Conservation (phyloP, 2,888 invertebrate species). For the Volucella zonaria region DNA sequence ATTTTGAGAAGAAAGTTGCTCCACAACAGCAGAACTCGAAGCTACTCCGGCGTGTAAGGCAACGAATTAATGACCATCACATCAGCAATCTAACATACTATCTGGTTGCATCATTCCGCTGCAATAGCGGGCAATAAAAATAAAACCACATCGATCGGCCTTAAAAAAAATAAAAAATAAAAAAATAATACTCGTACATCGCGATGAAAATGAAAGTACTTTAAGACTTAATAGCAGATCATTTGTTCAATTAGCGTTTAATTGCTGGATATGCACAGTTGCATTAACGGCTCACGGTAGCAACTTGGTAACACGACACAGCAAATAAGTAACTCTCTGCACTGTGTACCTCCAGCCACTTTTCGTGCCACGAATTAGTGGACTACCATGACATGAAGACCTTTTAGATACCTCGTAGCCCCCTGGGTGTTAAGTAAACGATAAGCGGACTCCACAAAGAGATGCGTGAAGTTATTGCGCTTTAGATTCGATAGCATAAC, state of each 20-base stretch:
- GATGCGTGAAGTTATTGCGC: constrained; percentile 33
- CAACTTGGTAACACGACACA: background rate
- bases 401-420: constrained; percentile 16
- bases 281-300: constrained; percentile 15
- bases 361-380: background rate
- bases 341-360: background rate
- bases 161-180: background rate
- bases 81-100: background rate
- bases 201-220: constrained; percentile 62
- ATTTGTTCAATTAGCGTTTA: constrained; percentile 67
- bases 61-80: constrained; percentile 31
- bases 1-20: constrained; percentile 46
- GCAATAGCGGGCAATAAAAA: background rate
- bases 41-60: constrained; percentile 27
- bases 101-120: constrained; percentile 33
- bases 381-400: background rate
- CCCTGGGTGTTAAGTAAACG: constrained; percentile 25
- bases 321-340: too few relatives aligned
- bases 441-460: constrained; percentile 10
- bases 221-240: constrained; percentile 43
- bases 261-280: constrained; percentile 62
- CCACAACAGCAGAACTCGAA: background rate
- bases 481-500: constrained; percentile 40
- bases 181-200: background rate
- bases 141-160: constrained; percentile 16